phyloP scores from a whole-genome alignment of 2,888 invertebrate genomes.

The Scaeva pyrastri region DNA sequence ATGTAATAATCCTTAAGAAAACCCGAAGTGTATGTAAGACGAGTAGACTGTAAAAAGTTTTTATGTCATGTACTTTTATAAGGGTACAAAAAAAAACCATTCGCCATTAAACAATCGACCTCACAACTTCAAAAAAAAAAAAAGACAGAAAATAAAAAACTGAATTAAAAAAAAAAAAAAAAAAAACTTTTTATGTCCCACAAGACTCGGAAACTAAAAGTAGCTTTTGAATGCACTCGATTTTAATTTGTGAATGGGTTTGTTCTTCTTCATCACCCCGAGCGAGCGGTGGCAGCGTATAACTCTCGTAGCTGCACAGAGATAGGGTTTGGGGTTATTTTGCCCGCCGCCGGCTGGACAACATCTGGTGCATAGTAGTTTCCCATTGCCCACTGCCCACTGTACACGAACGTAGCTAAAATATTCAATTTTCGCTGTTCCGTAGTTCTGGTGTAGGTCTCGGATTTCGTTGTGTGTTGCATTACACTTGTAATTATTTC shows the following conservation, averaged over 20 bases:
- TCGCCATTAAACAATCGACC: conserved; percentile 10
- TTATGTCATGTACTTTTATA: background rate
- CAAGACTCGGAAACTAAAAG: conserved; percentile 47
- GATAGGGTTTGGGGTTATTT: background rate
- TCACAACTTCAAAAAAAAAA: conserved; percentile 13
- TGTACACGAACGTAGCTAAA: conserved; percentile 60
- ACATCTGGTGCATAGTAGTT: conserved; percentile 65
- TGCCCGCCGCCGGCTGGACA: conserved; percentile 13
- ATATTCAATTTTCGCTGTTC: conserved; percentile 71
- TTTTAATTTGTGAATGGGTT: conserved; percentile 41
- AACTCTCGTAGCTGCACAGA: background rate
- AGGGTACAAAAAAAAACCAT: background rate
- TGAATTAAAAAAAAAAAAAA: background rate
- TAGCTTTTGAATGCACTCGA: conserved; percentile 61
- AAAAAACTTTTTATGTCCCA: conserved; percentile 46
- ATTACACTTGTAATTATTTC: conserved; percentile 84
- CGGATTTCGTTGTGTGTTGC: conserved; percentile 61
- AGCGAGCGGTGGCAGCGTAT: background rate
- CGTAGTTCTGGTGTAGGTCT: conserved; percentile 19
- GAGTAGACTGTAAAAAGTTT: background rate
- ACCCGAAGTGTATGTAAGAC: background rate
- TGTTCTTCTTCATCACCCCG: conserved; percentile 34
- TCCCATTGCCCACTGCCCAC: background rate
- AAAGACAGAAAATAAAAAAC: background rate
- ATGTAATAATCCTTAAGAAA: background rate